phyloP scores from a whole-genome alignment of 2,113 vertebrate genomes.

The Plecotus auritus region DNA sequence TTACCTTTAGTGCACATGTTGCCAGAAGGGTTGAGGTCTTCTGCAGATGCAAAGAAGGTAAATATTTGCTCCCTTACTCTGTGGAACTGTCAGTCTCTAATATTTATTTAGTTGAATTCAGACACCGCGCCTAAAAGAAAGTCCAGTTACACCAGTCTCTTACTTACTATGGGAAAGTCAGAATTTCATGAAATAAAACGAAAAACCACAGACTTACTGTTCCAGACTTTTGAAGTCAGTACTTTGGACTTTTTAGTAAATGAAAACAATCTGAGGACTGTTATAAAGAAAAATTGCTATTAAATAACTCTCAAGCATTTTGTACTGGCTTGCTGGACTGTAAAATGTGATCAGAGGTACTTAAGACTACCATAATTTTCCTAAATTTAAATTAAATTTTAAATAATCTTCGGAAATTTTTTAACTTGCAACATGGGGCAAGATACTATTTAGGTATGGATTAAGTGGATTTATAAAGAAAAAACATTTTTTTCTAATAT shows the following conservation, averaged over 20 bases:
- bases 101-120: conserved; percentile 22
- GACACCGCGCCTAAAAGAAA: background rate
- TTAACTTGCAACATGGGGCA: background rate
- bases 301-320: background rate
- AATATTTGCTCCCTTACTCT: conserved; percentile 45
- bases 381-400: conserved; percentile 20
- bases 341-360: background rate
- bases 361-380: background rate
- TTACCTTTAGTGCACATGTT: conserved; percentile 88
- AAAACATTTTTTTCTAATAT: background rate
- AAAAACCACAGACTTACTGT: background rate
- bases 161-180: conserved; percentile 19
- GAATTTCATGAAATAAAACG: conserved; percentile 30
- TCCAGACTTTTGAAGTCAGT: background rate
- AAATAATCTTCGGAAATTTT: background rate
- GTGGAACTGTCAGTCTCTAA: conserved; percentile 1
- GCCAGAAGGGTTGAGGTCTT: conserved; percentile 89
- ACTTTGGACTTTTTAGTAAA: background rate
- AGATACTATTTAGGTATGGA: background rate
- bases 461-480: conserved; percentile 16
- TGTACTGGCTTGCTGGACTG: background rate
- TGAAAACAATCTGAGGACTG: background rate
- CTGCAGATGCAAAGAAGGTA: conserved; percentile 96
- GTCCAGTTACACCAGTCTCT: background rate
- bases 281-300: background rate